phyloP scores from a whole-genome alignment of 2,797 vertebrate species.

The Catharus ustulatus region DNA sequence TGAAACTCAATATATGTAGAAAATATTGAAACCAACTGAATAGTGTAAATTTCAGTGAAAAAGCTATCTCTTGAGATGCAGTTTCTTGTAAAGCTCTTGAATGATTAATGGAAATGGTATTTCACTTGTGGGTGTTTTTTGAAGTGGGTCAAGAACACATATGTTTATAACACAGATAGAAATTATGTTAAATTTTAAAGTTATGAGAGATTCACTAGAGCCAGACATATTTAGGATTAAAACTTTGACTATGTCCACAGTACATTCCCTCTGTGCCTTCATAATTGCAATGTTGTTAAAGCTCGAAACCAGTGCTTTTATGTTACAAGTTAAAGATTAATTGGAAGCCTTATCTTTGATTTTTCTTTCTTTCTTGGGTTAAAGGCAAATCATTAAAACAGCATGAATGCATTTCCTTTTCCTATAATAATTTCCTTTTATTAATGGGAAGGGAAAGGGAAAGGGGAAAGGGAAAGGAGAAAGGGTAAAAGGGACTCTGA shows the following conservation, averaged over 20 bases:
- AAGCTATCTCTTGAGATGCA: constrained; percentile 10
- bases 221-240: constrained; percentile 40
- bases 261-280: constrained; percentile 8
- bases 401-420: neutral
- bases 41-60: constrained; percentile 40
- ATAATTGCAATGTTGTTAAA: constrained; percentile 38
- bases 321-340: constrained; percentile 67
- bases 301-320: constrained; percentile 58
- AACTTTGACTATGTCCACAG: constrained; percentile 43
- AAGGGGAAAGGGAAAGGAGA: fast-evolving
- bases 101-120: constrained; percentile 57
- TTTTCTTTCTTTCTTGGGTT: constrained; percentile 47
- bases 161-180: constrained; percentile 48
- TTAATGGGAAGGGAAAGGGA: neutral
- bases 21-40: constrained; percentile 10
- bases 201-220: constrained; percentile 33
- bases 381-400: constrained; percentile 57
- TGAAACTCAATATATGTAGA: neutral
- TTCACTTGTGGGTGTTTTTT: constrained; percentile 51
- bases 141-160: constrained; percentile 68
- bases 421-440: constrained; percentile 4
- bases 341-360: constrained; percentile 59
- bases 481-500: neutral
- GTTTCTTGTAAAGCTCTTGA: constrained; percentile 5
- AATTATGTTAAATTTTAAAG: constrained; percentile 36